A percentile compares a stretch with the other conserved stretches of the same genome.
Conservation (phyloP, 1,140 invertebrate species). For the Cydia strobilella region DNA sequence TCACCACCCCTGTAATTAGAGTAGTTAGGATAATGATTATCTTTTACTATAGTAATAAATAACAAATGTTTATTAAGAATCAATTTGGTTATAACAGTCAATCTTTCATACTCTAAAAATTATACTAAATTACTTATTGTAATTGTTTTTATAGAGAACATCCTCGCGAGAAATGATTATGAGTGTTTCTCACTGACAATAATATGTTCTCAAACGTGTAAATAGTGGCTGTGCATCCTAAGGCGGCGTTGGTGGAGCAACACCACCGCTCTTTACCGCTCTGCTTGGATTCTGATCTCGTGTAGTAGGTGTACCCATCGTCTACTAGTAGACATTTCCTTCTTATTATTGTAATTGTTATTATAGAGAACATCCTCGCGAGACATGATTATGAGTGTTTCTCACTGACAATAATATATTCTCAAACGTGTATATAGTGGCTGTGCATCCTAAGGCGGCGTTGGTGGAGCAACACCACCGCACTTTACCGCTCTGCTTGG, state of each 20-base stretch:
- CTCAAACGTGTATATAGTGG: background rate
- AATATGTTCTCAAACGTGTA: background rate
- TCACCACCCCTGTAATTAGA: no score
- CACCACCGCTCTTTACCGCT: background rate
- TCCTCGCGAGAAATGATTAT: background rate
- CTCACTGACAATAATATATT: background rate
- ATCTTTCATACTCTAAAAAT: no score
- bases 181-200: no score
- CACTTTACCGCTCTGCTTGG: background rate
- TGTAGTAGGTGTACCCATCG: background rate
- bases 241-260: background rate
- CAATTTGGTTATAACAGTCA: no score
- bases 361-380: background rate
- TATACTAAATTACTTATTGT: no score
- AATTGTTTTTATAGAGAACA: background rate
- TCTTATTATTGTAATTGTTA: background rate
- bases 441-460: background rate
- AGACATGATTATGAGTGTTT: background rate
- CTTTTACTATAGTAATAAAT: no score
- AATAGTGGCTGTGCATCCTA: background rate
- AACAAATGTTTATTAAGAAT: no score
- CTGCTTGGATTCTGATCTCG: background rate
- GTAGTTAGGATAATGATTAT: no score
- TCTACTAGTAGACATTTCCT: conserved; percentile 35
- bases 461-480: background rate